Base-by-base conservation (phyloP, 2,888 invertebrate species). In the Zygothrica quintamaculata region DNA sequence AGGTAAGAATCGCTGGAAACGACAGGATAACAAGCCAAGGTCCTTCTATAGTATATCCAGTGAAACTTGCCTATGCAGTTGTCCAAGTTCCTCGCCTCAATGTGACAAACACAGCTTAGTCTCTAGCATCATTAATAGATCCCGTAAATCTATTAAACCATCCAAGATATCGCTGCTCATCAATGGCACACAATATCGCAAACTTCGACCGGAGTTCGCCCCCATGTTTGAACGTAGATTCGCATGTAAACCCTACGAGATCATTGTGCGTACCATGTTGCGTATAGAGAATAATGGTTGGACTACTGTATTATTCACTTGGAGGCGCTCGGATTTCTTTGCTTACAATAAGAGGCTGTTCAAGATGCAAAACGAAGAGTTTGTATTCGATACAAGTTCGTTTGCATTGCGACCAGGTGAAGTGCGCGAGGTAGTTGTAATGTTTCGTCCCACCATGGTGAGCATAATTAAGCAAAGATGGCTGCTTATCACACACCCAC, bases 401-500 rank as follows among this genome's bases (percentile, higher is more conserved):
- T 89, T 89, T 55, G 52, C 61, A 2, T 51, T 89, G 5, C 42
- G 55, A 1, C 36, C 76, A 0, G 84, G 88, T 0, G 81, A 74
- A 3, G 8, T 25, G 0, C 68, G 66, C 0, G 84, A 84, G 1
- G 51, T 89, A 0, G 18, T 50, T 0, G 81, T 88, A 0, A 53
- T 78, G 6, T 89, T 75, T 47, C 78, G 78, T 1, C 90, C 89
- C 0, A 57, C 65, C 6, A 65, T 51, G 1, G 88, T 89, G 5
- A 68, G 68, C 31, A 68, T 88, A 3, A 57, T 74, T 0, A 89
- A 89, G 57, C 74, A 80, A 11, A 74, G 84, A 13, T 89, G 90
- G 90, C 15, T 80, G 8, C 66, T 89, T 1, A 69, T 50, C 31
- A 76, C 76, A 0, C 34, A 57, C 1, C 89, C 89, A 0, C 47